phyloP scores from a whole-genome alignment of 2,888 invertebrate genomes.

The Chrysopilus asiliformis region DNA sequence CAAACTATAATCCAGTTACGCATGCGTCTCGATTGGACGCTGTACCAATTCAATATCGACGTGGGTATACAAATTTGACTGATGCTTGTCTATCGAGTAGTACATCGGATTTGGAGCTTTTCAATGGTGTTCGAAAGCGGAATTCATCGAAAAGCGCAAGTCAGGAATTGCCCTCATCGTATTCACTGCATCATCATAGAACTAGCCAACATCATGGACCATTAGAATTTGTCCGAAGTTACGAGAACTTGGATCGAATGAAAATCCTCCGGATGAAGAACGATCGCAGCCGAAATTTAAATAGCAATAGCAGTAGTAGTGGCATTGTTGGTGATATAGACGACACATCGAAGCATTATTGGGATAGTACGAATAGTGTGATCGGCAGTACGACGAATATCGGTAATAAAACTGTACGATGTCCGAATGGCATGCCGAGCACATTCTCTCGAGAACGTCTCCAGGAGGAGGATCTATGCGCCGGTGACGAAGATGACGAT shows the following conservation, averaged over 20 bases:
- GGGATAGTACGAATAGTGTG: constrained; percentile 8
- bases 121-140: constrained; percentile 12
- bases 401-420: constrained; percentile 2
- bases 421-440: constrained; percentile 6
- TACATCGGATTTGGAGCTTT: constrained; percentile 16
- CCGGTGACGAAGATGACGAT: constrained; percentile 11
- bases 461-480: constrained; percentile 14
- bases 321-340: neutral
- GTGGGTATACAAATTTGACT: constrained; percentile 19
- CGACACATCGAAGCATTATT: constrained; percentile 7
- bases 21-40: constrained; percentile 17
- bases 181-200: constrained; percentile 13
- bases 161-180: constrained; percentile 16
- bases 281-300: constrained; percentile 8
- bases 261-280: constrained; percentile 17
- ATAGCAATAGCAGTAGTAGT: constrained; percentile 6
- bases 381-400: neutral
- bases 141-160: constrained; percentile 14
- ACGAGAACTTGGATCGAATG: constrained; percentile 17
- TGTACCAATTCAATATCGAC: constrained; percentile 18
- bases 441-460: constrained; percentile 14
- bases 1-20: constrained; percentile 14
- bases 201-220: constrained; percentile 11
- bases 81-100: constrained; percentile 18
- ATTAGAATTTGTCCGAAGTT: constrained; percentile 17